Percentiles rank a stretch among this genome's conserved stretches.
Conservation (phyloP, 2,113 vertebrate genomes). For the Catagonus wagneri region DNA sequence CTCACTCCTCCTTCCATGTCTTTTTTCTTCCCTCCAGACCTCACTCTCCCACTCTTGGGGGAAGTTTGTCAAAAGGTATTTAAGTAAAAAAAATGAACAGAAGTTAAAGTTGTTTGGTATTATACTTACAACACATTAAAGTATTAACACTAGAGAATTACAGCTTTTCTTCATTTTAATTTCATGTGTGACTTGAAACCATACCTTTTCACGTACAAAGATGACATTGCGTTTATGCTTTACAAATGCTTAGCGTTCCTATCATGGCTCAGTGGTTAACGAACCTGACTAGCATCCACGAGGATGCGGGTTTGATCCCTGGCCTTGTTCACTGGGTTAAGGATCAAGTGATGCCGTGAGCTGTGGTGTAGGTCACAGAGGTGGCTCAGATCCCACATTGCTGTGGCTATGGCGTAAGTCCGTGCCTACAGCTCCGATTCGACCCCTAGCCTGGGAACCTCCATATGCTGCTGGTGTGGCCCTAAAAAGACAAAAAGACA, state of each 20-base stretch:
- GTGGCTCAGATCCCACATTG: too few relatives aligned
- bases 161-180: conserved; percentile 18
- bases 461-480: too few relatives aligned
- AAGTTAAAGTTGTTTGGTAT: neutral
- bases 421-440: too few relatives aligned
- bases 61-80: conserved; percentile 31
- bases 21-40: neutral
- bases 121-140: conserved; percentile 4
- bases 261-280: too few relatives aligned
- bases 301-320: too few relatives aligned
- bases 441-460: too few relatives aligned
- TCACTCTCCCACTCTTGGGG: neutral
- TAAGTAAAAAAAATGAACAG: neutral
- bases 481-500: too few relatives aligned
- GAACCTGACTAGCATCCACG: too few relatives aligned
- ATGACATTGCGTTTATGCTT: conserved; percentile 7
- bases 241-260: conserved; percentile 47
- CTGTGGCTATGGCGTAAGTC: too few relatives aligned
- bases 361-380: too few relatives aligned
- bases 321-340: too few relatives aligned
- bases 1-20: neutral
- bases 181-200: neutral
- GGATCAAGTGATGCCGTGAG: too few relatives aligned
- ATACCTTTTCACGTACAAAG: neutral
- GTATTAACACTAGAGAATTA: neutral